Evolutionary conservation across 2,797 vertebrate genomes (phyloP).

Genomic region (Syndactyla subalaris): DNA sequence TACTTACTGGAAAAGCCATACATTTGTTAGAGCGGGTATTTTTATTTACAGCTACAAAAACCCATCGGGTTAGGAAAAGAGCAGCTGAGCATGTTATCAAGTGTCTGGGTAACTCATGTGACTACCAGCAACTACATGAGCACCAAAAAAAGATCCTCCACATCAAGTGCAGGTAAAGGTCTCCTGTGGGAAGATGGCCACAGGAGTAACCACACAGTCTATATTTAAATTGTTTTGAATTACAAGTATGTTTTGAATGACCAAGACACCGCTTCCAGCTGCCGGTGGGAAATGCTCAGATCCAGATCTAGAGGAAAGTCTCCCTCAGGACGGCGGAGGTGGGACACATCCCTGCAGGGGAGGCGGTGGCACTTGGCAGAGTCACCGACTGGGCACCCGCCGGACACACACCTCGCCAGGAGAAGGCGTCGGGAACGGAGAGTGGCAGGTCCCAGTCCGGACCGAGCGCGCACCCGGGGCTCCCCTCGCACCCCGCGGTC

Average conservation of each 20-base stretch:
- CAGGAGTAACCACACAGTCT: background rate
- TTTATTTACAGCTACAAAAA: constrained; percentile 10
- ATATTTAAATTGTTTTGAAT: background rate
- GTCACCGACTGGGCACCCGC: background rate
- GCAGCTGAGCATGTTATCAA: background rate
- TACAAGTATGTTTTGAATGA: background rate
- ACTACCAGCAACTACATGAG: background rate
- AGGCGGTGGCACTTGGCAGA: background rate
- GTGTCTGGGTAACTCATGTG: background rate
- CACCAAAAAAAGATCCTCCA: background rate
- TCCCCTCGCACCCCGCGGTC: background rate
- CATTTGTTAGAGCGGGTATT: background rate
- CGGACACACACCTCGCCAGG: background rate
- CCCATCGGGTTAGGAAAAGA: background rate
- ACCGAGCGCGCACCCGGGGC: background rate
- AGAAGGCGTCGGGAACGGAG: no score
- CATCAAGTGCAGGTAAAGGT: constrained; percentile 9
- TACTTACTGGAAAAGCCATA: constrained; percentile 15
- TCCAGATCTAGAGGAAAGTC: background rate
- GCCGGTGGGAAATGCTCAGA: background rate
- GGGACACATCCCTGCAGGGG: background rate
- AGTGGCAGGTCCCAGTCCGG: no score
- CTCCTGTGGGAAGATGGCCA: background rate
- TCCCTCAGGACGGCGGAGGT: background rate
- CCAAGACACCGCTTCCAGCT: background rate